Conservation (phyloP, 2,113 vertebrate genomes). For the Saguinus imperator region DNA sequence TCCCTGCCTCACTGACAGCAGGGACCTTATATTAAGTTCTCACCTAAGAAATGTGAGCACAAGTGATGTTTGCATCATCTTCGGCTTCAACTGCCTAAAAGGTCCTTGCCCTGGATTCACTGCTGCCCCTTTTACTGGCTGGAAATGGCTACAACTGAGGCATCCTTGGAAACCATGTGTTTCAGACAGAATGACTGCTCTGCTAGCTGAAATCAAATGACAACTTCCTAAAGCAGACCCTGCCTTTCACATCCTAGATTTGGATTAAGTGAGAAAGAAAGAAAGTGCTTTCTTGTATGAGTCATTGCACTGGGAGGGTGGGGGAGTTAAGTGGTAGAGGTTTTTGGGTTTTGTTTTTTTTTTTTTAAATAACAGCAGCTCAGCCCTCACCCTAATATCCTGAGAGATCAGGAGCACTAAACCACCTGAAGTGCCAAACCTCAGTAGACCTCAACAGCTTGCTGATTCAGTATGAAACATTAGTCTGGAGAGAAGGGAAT, state of each 20-base stretch:
- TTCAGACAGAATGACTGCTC: not conserved
- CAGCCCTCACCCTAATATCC: not conserved
- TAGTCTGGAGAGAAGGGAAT: not conserved
- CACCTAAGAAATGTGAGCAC: not conserved
- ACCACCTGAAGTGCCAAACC: not conserved
- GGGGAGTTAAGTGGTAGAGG: not conserved
- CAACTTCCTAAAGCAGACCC: not conserved
- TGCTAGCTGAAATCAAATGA: not conserved
- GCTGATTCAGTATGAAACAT: not conserved
- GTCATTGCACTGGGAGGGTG: not conserved
- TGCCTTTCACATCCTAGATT: not conserved
- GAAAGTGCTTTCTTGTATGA: not conserved
- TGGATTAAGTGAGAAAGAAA: slow-evolving; percentile 5
- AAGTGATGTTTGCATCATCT: not conserved
- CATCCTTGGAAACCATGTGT: not conserved
- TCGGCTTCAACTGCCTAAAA: not conserved
- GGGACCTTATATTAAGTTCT: not conserved
- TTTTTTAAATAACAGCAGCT: not conserved
- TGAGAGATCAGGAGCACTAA: not conserved
- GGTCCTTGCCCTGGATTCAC: not conserved
- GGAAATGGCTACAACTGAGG: not conserved
- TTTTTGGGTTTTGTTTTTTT: too few relatives aligned
- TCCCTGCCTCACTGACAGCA: not conserved
- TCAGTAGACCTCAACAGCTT: not conserved
- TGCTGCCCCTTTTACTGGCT: not conserved